phyloP scores from a whole-genome alignment of 2,888 invertebrate genomes.

The Eristalinus sepulchralis region DNA sequence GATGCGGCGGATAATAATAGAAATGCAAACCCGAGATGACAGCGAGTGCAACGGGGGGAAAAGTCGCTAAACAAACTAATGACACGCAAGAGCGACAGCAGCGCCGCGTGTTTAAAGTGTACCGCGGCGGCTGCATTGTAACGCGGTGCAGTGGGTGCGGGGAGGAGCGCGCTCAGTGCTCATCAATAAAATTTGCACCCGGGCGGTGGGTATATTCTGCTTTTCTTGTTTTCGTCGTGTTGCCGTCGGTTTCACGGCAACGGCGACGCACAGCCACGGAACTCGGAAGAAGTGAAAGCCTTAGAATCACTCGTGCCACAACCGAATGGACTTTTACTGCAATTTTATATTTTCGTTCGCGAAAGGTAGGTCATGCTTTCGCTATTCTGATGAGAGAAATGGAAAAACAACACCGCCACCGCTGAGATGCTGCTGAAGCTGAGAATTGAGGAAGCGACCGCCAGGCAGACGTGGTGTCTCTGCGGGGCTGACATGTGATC shows the following conservation, averaged over 20 bases:
- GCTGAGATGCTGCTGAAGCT: neutral
- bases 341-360: constrained; percentile 70
- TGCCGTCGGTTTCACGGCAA: constrained; percentile 38
- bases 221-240: constrained; percentile 7
- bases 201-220: constrained; percentile 5
- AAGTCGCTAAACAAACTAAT: constrained; percentile 30
- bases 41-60: constrained; percentile 12
- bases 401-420: constrained; percentile 26
- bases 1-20: neutral
- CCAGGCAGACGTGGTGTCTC: neutral
- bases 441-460: constrained; percentile 14
- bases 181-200: constrained; percentile 28
- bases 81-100: constrained; percentile 30
- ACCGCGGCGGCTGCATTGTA: constrained; percentile 4
- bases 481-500: constrained; percentile 39
- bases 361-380: constrained; percentile 76
- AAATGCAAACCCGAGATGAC: constrained; percentile 23
- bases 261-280: constrained; percentile 31
- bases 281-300: constrained; percentile 71
- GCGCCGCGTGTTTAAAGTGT: constrained; percentile 4
- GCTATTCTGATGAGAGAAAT: constrained; percentile 69
- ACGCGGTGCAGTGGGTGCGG: too few relatives aligned
- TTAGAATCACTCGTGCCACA: constrained; percentile 59
- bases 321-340: constrained; percentile 71
- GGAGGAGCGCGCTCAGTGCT: neutral